Conservation (phyloP, 2,797 vertebrate genomes). For the Menidia menidia region DNA sequence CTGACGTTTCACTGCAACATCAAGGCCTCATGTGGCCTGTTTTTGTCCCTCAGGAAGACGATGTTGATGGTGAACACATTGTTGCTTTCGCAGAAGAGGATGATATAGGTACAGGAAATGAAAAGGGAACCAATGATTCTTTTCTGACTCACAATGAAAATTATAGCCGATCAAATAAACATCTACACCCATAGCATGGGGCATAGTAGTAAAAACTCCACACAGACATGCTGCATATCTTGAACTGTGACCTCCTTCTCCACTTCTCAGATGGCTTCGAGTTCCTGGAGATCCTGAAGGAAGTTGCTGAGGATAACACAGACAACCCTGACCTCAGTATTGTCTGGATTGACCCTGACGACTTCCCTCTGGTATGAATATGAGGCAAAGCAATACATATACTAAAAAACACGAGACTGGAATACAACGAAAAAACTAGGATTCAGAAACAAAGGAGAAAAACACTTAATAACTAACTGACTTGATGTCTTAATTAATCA, state of each 20-base stretch:
- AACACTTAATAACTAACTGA: neutral
- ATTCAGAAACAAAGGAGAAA: neutral
- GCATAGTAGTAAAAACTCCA: neutral
- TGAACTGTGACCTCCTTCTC: constrained; percentile 8
- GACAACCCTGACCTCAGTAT: constrained; percentile 92
- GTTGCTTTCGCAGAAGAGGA: constrained; percentile 91
- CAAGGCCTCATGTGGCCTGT: neutral
- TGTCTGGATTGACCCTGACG: constrained; percentile 93
- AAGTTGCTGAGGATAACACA: constrained; percentile 91
- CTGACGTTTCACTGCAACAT: neutral
- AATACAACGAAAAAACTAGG: neutral
- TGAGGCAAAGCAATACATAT: neutral
- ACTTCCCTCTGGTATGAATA: constrained; percentile 90
- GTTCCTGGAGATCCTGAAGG: constrained; percentile 91
- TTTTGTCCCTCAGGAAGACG: constrained; percentile 82
- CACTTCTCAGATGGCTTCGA: constrained; percentile 87
- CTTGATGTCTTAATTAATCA: neutral
- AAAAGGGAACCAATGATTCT: neutral
- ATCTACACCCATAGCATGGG: neutral
- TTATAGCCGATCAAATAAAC: no score
- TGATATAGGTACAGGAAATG: constrained; percentile 84
- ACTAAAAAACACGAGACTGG: neutral
- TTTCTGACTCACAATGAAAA: no score
- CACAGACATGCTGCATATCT: neutral
- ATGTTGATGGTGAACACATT: constrained; percentile 88